Base-by-base conservation (phyloP, 1,140 invertebrate genomes). In the Lasioglossum baleicum region DNA sequence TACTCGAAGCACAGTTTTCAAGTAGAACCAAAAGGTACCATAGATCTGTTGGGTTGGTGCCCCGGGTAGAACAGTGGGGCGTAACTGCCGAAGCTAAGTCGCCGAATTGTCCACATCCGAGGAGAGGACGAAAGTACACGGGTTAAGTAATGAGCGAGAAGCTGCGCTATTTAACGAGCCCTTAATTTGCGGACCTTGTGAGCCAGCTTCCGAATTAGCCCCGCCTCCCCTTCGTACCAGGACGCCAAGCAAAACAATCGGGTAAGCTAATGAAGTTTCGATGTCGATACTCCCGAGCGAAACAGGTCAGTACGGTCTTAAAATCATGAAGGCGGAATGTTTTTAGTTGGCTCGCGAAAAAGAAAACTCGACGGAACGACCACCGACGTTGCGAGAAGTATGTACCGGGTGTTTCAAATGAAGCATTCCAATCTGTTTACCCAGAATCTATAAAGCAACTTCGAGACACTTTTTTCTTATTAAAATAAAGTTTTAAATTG, bases 121-220 rank as follows among this genome's bases (percentile, higher is more conserved):
- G 56, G 26, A 56, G 40, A 20, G 35, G 22, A 40, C 63, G 72
- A 58, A 53, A 22, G 48, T 42, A 26, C 35, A 48, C 51, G 48
- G 76, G 69, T 58, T 58, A 73, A 79, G 61, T 79, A 79, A 79
- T 35, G 70, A 79, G 61, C 61, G 67, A 58, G 48, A 65, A 78
- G 61, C 48, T 40, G 48, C 42, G 48, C 69, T 22, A 73, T 79
- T 79, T 79, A 79, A 79, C 76, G 61, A 79, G 40, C 20, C 51
- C 76, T 73, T 79, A 79, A 79, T 73, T 79, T 51, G 51, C 51
- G 13, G 61, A 58, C 69, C 65, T 66, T 42, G 69, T 48, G 51
- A 65, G 61, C 53, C 63, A 11, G 31, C 20, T 40, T 13, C 22
- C 22, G 48, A 79, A 20, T 65, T 40, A 58, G 20, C 26, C 51